These are phyloP conservation scores for Amblyornis subalaris DNA, from an alignment of 2,113 vertebrate genomes.

Conservation along the genomic window DNA sequence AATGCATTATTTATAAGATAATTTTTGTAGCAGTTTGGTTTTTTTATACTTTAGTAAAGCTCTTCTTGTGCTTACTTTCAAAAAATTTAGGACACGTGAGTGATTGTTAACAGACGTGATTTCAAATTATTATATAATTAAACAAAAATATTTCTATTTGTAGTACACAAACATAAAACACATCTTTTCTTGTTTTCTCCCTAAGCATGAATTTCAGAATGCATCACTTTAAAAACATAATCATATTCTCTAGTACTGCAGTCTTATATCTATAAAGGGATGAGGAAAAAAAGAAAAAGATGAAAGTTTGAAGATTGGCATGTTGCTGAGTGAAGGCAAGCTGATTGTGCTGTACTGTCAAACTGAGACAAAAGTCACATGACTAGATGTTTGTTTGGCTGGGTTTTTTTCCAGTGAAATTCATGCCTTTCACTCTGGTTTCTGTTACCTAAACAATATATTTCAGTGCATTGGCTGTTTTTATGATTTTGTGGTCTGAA, in stretches of 20 bases:
- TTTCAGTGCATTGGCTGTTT: background rate
- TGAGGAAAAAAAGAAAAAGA: background rate
- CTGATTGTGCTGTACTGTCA: background rate
- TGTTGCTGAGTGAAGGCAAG: background rate
- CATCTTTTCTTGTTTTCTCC: background rate
- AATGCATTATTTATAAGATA: background rate
- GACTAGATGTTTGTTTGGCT: background rate
- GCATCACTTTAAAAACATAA: background rate
- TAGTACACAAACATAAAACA: background rate
- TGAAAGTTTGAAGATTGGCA: background rate
- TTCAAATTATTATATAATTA: background rate
- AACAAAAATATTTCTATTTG: background rate
- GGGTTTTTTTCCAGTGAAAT: accelerated
- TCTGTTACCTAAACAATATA: background rate
- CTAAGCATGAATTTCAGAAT: background rate
- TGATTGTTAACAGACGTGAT: background rate
- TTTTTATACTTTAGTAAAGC: background rate
- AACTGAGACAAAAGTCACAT: background rate
- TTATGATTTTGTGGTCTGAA: background rate
- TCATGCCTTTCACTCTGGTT: background rate
- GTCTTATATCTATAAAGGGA: background rate
- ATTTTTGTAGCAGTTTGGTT: background rate
- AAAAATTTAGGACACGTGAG: accelerated
- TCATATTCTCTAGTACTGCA: background rate
- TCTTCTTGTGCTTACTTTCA: background rate